Percentiles rank a stretch among this genome's conserved stretches.
Evolutionary conservation across 2,888 invertebrate species (phyloP).

Genomic region (Lymantria dispar): DNA sequence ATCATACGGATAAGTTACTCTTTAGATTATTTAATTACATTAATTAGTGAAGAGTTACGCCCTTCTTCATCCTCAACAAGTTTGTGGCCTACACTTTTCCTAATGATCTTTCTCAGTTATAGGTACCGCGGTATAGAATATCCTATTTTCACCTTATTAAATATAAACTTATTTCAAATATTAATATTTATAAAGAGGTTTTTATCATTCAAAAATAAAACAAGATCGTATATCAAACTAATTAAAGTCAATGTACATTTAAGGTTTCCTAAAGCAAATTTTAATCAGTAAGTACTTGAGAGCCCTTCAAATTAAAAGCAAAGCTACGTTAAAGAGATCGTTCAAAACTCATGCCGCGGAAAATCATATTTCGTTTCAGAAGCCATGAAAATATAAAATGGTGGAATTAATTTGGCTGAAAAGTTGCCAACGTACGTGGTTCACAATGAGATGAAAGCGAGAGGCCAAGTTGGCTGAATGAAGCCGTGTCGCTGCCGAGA

Average conservation of each 20-base stretch:
- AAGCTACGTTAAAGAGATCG: slow-evolving; percentile 56
- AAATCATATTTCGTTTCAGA: slow-evolving; percentile 73
- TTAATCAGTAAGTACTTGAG: slow-evolving; percentile 13
- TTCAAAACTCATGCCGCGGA: slow-evolving; percentile 56
- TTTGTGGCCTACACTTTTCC: too few species aligned
- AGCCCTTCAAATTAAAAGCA: slow-evolving; percentile 48
- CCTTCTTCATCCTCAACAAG: too few species aligned
- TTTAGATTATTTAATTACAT: too few species aligned
- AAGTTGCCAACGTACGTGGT: slow-evolving; percentile 55
- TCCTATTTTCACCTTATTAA: too few species aligned
- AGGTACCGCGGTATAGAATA: too few species aligned
- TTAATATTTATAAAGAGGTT: too few species aligned
- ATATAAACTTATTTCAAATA: too few species aligned
- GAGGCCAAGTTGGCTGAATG: slow-evolving; percentile 69
- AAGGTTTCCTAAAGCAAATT: slow-evolving; percentile 21
- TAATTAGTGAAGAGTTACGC: too few species aligned
- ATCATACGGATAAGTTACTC: too few species aligned
- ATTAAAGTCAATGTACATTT: background rate
- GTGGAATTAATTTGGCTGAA: slow-evolving; percentile 77
- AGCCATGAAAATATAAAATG: slow-evolving; percentile 66
- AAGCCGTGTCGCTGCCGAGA: slow-evolving; percentile 61
- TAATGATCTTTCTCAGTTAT: too few species aligned
- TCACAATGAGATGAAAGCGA: slow-evolving; percentile 77
- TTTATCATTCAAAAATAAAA: background rate
- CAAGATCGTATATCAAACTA: background rate